Percentiles rank a stretch among this genome's conserved stretches.
phyloP scores from a whole-genome alignment of 92 coral and sea anemone species.

The Porites divaricata region DNA sequence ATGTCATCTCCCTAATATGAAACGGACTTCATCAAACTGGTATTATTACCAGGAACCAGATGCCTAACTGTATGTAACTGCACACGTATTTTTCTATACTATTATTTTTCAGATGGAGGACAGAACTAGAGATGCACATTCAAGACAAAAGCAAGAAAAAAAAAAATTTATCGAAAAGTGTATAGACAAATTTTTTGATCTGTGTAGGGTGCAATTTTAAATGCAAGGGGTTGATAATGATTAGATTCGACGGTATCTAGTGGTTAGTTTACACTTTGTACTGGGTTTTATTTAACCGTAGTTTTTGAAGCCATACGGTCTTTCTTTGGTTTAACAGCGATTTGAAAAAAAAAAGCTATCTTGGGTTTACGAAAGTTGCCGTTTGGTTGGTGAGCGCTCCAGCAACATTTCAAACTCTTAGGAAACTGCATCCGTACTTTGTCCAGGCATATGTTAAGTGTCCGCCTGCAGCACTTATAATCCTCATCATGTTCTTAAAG shows the following conservation, averaged over 20 bases:
- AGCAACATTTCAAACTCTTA: background rate
- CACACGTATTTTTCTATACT: background rate
- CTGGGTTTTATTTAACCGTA: no score
- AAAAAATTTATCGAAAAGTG: background rate
- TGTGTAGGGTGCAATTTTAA: background rate
- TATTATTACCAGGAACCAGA: no score
- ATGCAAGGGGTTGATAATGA: no score
- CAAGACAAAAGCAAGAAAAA: background rate
- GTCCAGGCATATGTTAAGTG: background rate
- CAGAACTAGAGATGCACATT: background rate
- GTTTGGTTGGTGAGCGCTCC: background rate
- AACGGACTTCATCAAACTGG: no score
- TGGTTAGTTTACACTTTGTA: no score
- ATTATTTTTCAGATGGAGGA: background rate
- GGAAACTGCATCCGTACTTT: background rate
- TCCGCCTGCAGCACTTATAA: background rate
- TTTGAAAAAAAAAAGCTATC: no score
- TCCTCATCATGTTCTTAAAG: background rate
- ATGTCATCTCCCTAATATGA: no score
- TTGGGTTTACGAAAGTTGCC: background rate
- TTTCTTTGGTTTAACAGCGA: no score
- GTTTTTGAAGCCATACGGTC: background rate
- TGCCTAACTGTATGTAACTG: background rate
- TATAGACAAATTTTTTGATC: background rate
- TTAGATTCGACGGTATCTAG: no score